These are phyloP conservation scores for Baccha elongata DNA, from an alignment of 2,888 invertebrate species.

Conservation along the genomic window DNA sequence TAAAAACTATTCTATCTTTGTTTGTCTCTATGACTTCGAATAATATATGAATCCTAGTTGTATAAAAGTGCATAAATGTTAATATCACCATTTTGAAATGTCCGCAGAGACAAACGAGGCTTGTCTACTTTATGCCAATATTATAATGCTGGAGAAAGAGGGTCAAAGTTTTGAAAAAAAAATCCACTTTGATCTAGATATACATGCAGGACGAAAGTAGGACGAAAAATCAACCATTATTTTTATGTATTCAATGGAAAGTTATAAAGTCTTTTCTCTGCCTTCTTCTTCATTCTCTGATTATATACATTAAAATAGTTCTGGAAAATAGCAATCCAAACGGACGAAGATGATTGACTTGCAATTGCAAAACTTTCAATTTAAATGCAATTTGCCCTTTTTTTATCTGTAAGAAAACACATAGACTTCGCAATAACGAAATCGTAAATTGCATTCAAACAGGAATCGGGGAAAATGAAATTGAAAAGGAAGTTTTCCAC, in stretches of 20 bases:
- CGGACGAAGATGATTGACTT: background rate
- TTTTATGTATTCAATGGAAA: background rate
- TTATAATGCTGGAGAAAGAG: background rate
- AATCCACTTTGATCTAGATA: background rate
- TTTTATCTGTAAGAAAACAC: slow-evolving; percentile 32
- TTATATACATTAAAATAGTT: background rate
- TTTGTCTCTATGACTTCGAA: no score
- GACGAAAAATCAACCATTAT: background rate
- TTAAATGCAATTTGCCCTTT: background rate
- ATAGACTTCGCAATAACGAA: slow-evolving; percentile 17
- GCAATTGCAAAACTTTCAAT: slow-evolving; percentile 8
- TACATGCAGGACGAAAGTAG: background rate
- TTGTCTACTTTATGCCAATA: background rate
- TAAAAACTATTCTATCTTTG: no score
- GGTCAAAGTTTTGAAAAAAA: slow-evolving; percentile 10
- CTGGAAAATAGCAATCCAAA: background rate
- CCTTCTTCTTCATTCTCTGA: background rate
- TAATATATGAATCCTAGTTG: no score
- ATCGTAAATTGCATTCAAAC: slow-evolving; percentile 12
- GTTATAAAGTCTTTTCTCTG: no score
- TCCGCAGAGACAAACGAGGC: background rate
- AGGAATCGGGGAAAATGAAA: background rate
- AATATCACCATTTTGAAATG: no score
- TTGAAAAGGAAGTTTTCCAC: slow-evolving; percentile 10
- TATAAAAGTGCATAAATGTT: no score